Conservation (phyloP, 2,888 invertebrate species). For the Eilema caniola region DNA sequence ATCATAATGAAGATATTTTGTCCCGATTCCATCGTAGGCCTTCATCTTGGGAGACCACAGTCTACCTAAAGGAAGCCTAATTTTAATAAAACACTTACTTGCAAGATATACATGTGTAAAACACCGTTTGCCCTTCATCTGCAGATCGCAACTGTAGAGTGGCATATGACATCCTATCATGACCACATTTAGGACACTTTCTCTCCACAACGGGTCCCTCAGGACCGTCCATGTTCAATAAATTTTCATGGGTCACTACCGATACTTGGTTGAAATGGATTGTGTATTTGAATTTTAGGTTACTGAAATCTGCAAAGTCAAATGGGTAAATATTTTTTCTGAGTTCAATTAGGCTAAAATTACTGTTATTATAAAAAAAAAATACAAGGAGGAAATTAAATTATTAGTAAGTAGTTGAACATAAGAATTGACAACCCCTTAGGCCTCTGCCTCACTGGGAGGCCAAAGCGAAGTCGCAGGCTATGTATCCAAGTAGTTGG, state of each 20-base stretch:
- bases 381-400: too few relatives aligned
- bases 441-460: too few relatives aligned
- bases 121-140: conserved; percentile 99
- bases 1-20: too few relatives aligned
- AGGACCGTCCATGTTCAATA: conserved; percentile 74
- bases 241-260: conserved; percentile 68
- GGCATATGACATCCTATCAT: conserved; percentile 97
- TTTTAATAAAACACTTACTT: conserved; percentile 85
- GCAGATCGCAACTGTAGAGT: conserved; percentile 98
- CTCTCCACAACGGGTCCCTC: conserved; percentile 94
- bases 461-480: too few relatives aligned
- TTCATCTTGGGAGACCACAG: too few relatives aligned
- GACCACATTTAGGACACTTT: conserved; percentile 94
- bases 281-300: conserved; percentile 89
- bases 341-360: too few relatives aligned
- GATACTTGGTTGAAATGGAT: conserved; percentile 90
- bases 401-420: too few relatives aligned
- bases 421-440: too few relatives aligned
- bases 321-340: neutral
- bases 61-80: too few relatives aligned
- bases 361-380: too few relatives aligned
- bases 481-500: too few relatives aligned
- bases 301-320: conserved; percentile 87
- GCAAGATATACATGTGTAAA: conserved; percentile 98
- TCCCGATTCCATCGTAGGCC: too few relatives aligned